These are phyloP conservation scores for Myotis lucifugus DNA, from an alignment of 2,113 vertebrate genomes.

Conservation along the genomic window DNA sequence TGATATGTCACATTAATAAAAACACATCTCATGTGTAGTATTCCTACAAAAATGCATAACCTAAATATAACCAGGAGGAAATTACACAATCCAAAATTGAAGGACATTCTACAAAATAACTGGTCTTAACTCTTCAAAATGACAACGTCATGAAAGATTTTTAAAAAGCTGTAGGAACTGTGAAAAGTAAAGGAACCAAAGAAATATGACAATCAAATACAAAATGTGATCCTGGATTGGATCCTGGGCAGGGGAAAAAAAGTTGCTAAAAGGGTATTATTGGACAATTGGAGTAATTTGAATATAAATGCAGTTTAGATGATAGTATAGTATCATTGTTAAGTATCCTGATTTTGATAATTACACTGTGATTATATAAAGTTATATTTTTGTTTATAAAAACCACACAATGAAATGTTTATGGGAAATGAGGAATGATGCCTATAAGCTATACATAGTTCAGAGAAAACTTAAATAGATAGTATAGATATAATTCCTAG, in stretches of 20 bases:
- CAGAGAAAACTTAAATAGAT: not conserved
- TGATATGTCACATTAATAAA: not conserved
- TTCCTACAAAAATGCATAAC: not conserved
- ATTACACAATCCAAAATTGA: not conserved
- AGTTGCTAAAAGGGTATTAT: not conserved
- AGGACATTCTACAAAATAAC: slow-evolving; percentile 10
- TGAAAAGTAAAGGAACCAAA: slow-evolving; percentile 15
- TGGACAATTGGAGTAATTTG: slow-evolving; percentile 23
- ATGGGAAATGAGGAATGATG: not conserved
- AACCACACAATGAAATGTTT: slow-evolving; percentile 17
- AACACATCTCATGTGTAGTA: not conserved
- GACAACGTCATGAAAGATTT: not conserved
- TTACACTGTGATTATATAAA: slow-evolving; percentile 39
- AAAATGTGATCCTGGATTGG: slow-evolving; percentile 14
- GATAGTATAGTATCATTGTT: not conserved
- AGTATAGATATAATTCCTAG: not conserved
- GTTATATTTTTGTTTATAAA: slow-evolving; percentile 38
- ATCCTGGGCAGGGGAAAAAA: not conserved
- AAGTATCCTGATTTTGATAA: slow-evolving; percentile 39
- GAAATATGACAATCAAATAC: slow-evolving; percentile 27
- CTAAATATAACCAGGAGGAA: not conserved
- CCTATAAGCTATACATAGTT: slow-evolving; percentile 19
- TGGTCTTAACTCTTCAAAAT: slow-evolving; percentile 28
- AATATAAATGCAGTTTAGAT: slow-evolving; percentile 22
- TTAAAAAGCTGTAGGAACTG: slow-evolving; percentile 24